phyloP scores from a whole-genome alignment of 2,888 invertebrate species.

The Gandaritis pyraliata region DNA sequence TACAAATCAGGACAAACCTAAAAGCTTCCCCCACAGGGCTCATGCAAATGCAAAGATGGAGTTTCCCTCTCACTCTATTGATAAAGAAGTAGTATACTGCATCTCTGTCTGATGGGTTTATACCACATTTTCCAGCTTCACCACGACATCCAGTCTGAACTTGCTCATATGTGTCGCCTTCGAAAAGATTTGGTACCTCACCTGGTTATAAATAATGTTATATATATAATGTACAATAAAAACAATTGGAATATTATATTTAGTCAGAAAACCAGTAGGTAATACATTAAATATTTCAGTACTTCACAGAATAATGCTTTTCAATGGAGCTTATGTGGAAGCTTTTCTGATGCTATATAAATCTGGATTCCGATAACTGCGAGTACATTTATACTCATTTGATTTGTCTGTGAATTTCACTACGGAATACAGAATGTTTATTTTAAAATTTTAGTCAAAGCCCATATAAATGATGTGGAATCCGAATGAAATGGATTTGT shows the following conservation, averaged over 20 bases:
- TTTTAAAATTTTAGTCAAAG: too few species aligned
- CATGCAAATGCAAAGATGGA: slow-evolving; percentile 95
- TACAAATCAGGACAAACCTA: slow-evolving; percentile 73
- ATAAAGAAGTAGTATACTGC: slow-evolving; percentile 94
- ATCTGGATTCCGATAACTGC: too few species aligned
- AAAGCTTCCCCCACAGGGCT: slow-evolving; percentile 96
- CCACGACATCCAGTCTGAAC: slow-evolving; percentile 90
- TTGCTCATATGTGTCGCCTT: slow-evolving; percentile 93
- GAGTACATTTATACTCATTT: too few species aligned
- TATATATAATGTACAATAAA: background rate
- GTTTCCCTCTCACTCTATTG: slow-evolving; percentile 90
- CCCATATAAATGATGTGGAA: too few species aligned
- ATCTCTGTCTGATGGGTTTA: slow-evolving; percentile 89
- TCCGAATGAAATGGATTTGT: too few species aligned
- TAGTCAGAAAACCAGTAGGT: too few species aligned
- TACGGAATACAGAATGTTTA: too few species aligned
- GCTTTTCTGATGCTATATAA: too few species aligned
- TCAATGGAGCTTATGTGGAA: too few species aligned
- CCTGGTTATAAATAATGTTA: slow-evolving; percentile 81
- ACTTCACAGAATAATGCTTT: background rate
- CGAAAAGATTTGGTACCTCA: slow-evolving; percentile 96
- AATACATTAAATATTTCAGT: background rate
- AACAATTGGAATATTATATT: too few species aligned
- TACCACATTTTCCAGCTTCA: slow-evolving; percentile 88
- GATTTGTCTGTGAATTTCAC: too few species aligned